Evolutionary conservation across 1,140 invertebrate genomes (phyloP).

Genomic region (Trichonephila clavata): DNA sequence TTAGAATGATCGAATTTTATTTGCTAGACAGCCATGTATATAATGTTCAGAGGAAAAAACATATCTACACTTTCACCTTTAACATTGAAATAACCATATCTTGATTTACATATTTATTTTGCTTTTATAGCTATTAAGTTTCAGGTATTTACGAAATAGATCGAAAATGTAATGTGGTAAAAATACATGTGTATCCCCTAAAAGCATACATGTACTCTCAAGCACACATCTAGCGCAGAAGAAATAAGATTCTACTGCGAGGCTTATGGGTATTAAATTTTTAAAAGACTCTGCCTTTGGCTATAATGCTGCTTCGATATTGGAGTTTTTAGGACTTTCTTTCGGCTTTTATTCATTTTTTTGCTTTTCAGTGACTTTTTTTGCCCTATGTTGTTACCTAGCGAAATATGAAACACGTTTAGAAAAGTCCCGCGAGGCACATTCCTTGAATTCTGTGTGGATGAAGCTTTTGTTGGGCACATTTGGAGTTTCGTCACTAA

Average conservation of each 20-base stretch:
- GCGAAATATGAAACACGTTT: slow-evolving; percentile 57
- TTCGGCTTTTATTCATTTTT: slow-evolving; percentile 51
- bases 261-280: slow-evolving; percentile 69
- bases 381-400: slow-evolving; percentile 17
- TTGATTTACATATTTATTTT: slow-evolving; percentile 35
- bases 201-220: background rate
- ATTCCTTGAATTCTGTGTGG: slow-evolving; percentile 33
- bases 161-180: background rate
- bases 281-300: slow-evolving; percentile 62
- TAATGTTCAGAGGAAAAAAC: too few species aligned
- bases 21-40: background rate
- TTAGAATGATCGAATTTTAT: background rate
- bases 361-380: slow-evolving; percentile 21
- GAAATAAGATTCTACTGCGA: slow-evolving; percentile 46
- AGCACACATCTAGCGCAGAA: background rate
- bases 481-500: slow-evolving; percentile 60
- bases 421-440: slow-evolving; percentile 46
- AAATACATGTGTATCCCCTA: slow-evolving; percentile 21
- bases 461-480: slow-evolving; percentile 52
- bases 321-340: slow-evolving; percentile 65
- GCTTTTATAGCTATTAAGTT: background rate
- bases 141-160: slow-evolving; percentile 36
- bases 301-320: slow-evolving; percentile 49
- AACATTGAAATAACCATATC: background rate
- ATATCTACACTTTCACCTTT: background rate